These are phyloP conservation scores for Bombus sibiricus DNA, from an alignment of 1,140 invertebrate species.

Conservation along the genomic window DNA sequence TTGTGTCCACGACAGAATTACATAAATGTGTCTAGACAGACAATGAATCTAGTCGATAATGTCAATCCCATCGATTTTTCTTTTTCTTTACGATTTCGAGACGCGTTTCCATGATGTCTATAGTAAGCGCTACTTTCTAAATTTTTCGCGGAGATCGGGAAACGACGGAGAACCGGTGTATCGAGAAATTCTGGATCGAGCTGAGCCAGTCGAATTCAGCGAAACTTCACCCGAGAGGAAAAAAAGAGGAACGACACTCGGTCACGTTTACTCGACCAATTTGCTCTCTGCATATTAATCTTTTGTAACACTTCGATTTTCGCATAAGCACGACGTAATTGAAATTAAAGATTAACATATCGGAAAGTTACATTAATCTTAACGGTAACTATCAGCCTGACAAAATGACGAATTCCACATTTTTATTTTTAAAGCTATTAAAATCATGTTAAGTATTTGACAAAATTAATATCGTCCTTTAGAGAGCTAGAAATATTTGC, in stretches of 20 bases:
- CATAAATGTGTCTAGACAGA: not conserved
- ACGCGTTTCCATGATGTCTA: not conserved
- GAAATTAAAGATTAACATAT: not conserved
- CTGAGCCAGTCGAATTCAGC: not conserved
- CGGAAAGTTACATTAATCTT: not conserved
- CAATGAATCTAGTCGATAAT: not conserved
- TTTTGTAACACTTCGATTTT: not conserved
- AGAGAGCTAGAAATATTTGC: not conserved
- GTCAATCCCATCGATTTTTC: not conserved
- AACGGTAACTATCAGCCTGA: not conserved
- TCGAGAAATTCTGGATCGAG: conserved; percentile 35
- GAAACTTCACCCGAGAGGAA: too few species aligned
- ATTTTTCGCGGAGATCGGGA: conserved; percentile 22
- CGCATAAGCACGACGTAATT: not conserved
- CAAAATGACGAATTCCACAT: not conserved
- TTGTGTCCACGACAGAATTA: not conserved
- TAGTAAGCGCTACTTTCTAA: conserved; percentile 1
- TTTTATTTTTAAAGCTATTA: not conserved
- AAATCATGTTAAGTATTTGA: not conserved
- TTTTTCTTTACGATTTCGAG: not conserved
- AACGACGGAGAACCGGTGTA: conserved; percentile 28
- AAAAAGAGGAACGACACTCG: not conserved
- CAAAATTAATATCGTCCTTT: too few species aligned
- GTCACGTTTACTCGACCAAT: not conserved
- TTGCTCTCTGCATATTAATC: not conserved